Base-by-base conservation (phyloP, 2,113 vertebrate species). In the Aspiorhynchus laticeps region DNA sequence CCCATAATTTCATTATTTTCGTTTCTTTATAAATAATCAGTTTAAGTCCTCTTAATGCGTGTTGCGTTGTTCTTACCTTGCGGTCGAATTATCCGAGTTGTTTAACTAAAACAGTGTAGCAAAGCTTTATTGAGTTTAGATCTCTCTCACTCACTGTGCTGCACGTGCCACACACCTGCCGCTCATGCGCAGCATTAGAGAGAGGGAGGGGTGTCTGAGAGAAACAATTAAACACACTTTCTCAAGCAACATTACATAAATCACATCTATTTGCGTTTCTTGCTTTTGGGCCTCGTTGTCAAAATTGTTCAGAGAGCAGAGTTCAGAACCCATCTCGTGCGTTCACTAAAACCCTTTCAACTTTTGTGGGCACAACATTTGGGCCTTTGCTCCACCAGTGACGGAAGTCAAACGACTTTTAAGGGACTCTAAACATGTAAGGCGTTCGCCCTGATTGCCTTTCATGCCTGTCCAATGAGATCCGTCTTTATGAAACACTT, bases 101-200 rank as follows among this genome's bases (percentile, higher is more conserved):
- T 83, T 83, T 83, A 83, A 87, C 80, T 87, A 83, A 87, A 76
- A 76, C 56, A 41, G 46, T 33, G 85, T 86, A 71, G 63, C 85
- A 81, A 51, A 76, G 69, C 41, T 83, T 65, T 67, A 53, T 75
- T 82, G 80, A 59, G 80, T 53, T 84, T 78, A 87, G 75, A 87
- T 84, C 78, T 80, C 67, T 69, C 56, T 46, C 84, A 0, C 84
- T 33, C 84, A 15, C 56, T 43, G 33, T 38, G 76, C 33, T 80
- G 85, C 90, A 92, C 90, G 84, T 89, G 88, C 85, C 88, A 90
- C 93, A 94, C 95, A 95, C 94, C 95, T 95, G 95, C 94, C 83
- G 86, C 84, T 85, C 41, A 61, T 78, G 79, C 87, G 31, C 51
- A 69, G 74, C 38, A 80, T 88, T 33, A 38, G 48, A 83, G 41